A percentile compares a stretch with the other conserved stretches of the same genome.
phyloP scores from a whole-genome alignment of 1,140 invertebrate species.

The Leptinotarsa defecta region DNA sequence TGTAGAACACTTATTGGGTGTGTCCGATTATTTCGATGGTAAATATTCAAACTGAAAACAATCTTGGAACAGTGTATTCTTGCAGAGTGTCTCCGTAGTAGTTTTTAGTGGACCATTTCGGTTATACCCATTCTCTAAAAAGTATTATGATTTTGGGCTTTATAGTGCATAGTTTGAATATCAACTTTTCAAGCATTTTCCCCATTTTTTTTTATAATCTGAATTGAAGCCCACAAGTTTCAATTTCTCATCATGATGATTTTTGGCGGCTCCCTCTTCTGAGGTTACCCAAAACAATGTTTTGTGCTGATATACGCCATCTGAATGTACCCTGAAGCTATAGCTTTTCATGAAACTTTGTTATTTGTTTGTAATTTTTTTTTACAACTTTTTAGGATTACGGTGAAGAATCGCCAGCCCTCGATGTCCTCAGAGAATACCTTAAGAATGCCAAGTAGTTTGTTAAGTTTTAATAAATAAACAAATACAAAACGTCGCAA shows the following conservation, averaged over 20 bases:
- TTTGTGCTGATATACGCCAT: constrained; percentile 40
- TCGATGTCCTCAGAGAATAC: constrained; percentile 91
- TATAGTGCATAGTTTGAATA: no score
- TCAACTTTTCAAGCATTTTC: no score
- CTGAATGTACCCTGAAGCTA: constrained; percentile 26
- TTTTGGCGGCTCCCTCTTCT: constrained; percentile 48
- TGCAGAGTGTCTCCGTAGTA: no score
- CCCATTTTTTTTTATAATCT: no score
- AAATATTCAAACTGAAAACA: no score
- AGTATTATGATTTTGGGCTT: no score
- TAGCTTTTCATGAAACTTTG: background rate
- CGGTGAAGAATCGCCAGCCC: constrained; percentile 92
- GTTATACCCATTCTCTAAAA: no score
- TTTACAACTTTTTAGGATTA: constrained; percentile 73
- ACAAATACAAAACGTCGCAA: background rate
- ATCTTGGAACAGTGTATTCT: no score
- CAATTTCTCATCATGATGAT: constrained; percentile 38
- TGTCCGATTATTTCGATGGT: no score
- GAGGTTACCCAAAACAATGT: constrained; percentile 42
- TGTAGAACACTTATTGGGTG: no score
- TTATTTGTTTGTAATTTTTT: background rate
- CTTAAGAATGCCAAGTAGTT: constrained; percentile 60
- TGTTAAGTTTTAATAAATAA: constrained; percentile 34
- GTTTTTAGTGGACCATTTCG: no score
- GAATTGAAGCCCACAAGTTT: no score